These are phyloP conservation scores for Malaclemys terrapin DNA, from an alignment of 2,113 vertebrate genomes.

Conservation along the genomic window DNA sequence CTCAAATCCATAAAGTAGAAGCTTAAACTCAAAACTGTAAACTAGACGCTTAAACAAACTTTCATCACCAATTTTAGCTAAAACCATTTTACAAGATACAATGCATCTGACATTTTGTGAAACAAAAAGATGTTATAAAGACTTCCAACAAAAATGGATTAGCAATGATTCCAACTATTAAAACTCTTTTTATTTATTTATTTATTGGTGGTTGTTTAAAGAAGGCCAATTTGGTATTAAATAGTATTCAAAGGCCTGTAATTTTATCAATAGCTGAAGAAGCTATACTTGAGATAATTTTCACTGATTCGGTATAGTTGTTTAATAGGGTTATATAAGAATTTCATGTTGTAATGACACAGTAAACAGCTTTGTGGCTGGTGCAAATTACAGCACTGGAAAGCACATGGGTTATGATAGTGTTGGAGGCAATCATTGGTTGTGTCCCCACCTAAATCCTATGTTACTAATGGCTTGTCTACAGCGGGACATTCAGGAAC, in stretches of 20 bases:
- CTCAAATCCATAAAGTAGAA: background rate
- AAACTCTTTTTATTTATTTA: background rate
- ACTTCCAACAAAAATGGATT: slow-evolving; percentile 42
- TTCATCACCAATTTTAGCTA: background rate
- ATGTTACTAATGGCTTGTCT: background rate
- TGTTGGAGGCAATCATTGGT: background rate
- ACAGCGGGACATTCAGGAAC: too few relatives aligned
- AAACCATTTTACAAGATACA: background rate
- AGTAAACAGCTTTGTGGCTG: background rate
- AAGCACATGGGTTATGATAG: background rate
- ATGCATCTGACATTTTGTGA: slow-evolving; percentile 14
- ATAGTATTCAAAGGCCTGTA: background rate
- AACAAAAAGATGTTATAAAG: background rate
- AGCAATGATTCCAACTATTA: slow-evolving; percentile 25
- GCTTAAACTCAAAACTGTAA: background rate
- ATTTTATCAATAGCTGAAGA: background rate
- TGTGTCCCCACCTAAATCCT: background rate
- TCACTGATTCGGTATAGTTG: background rate
- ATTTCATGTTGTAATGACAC: slow-evolving; percentile 21
- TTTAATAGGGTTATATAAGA: slow-evolving; percentile 33
- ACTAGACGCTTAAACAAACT: background rate
- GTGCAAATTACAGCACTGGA: background rate
- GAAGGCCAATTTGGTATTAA: slow-evolving; percentile 11
- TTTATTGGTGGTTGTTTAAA: background rate
- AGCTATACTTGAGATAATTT: slow-evolving; percentile 34